Conservation (phyloP, 2,888 invertebrate genomes). For the Tenthredo scrophulariae region DNA sequence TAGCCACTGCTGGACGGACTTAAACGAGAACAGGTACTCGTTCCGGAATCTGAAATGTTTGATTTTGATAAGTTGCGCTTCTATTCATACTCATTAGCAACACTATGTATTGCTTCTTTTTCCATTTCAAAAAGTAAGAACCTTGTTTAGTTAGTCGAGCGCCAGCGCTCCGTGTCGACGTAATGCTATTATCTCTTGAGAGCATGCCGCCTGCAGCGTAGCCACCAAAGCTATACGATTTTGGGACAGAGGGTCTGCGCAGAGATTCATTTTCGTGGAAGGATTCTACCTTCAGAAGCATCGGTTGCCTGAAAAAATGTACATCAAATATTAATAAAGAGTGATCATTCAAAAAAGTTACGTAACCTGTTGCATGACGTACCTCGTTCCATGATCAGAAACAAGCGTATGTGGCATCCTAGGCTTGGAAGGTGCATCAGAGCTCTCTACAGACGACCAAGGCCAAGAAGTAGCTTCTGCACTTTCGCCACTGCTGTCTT, state of each 20-base stretch:
- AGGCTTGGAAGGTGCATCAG: constrained; percentile 72
- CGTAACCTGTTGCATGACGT: neutral
- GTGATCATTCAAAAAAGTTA: neutral
- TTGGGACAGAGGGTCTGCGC: constrained; percentile 83
- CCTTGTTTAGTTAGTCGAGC: constrained; percentile 89
- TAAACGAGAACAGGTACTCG: constrained; percentile 84
- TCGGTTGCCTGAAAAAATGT: constrained; percentile 69
- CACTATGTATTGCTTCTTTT: neutral
- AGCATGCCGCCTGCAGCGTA: constrained; percentile 82
- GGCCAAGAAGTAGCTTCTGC: constrained; percentile 74
- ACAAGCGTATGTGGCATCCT: constrained; percentile 67
- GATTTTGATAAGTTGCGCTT: neutral
- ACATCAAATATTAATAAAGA: neutral
- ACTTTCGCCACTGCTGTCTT: constrained; percentile 74
- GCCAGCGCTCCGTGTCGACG: constrained; percentile 83
- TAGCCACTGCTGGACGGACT: constrained; percentile 89
- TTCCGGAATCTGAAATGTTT: constrained; percentile 80
- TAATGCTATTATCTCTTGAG: constrained; percentile 83
- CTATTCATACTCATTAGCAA: too few relatives aligned
- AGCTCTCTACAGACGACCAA: constrained; percentile 75
- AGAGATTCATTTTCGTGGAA: constrained; percentile 79
- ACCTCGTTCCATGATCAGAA: constrained; percentile 22
- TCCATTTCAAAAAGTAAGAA: constrained; percentile 67
- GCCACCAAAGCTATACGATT: constrained; percentile 94
- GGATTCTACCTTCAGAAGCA: constrained; percentile 79